Evolutionary conservation across 2,888 invertebrate species (phyloP).

Genomic region (Clistopyga incitator): DNA sequence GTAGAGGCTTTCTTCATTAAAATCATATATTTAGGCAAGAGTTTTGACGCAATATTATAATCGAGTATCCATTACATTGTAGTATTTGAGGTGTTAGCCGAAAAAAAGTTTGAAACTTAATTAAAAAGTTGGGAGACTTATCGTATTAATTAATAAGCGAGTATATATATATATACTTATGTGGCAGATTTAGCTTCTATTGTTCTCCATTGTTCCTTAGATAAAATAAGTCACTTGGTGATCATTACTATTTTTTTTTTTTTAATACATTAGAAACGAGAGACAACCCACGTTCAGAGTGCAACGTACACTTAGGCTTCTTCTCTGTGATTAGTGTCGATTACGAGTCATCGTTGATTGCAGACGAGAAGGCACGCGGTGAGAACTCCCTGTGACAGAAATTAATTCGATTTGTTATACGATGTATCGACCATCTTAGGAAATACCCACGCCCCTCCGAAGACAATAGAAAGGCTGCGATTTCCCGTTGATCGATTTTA

Average conservation of each 20-base stretch:
- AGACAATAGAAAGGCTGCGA: conserved; percentile 5
- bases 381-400: not conserved
- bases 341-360: conserved; percentile 10
- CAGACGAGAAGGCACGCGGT: not conserved
- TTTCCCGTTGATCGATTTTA: conserved; percentile 1
- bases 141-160: not conserved
- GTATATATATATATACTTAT: not conserved
- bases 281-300: not conserved
- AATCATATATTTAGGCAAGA: conserved; percentile 2
- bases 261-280: not conserved
- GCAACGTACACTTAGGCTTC: not conserved
- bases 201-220: conserved; percentile 28
- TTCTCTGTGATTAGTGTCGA: conserved; percentile 9
- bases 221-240: conserved; percentile 3
- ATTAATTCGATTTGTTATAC: conserved; percentile 20
- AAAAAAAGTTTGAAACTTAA: not conserved
- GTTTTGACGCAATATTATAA: conserved; percentile 10
- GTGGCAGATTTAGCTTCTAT: conserved; percentile 8
- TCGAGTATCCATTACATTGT: not conserved
- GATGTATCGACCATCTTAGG: conserved; percentile 3
- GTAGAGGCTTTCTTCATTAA: not conserved
- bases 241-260: conserved; percentile 10
- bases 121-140: not conserved
- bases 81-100: not conserved
- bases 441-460: not conserved